Evolutionary conservation across 2,888 invertebrate species (phyloP).

Genomic region (Petrolisthes manimaculis): DNA sequence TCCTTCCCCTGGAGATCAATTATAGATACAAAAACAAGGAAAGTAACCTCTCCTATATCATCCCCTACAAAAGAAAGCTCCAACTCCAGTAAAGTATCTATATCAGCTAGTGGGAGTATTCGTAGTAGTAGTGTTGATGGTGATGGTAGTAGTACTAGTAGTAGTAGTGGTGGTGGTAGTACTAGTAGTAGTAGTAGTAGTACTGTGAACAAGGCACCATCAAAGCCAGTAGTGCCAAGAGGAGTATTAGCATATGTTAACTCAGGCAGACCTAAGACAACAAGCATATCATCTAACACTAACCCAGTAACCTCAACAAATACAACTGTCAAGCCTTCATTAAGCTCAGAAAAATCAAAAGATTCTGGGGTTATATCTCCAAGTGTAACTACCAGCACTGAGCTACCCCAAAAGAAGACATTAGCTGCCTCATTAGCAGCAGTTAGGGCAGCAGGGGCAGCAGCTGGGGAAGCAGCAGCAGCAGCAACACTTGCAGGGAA

Average conservation of each 20-base stretch:
- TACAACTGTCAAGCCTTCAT: constrained; percentile 17
- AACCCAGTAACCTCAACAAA: constrained; percentile 9
- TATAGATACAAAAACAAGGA: neutral
- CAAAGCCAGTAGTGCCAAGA: constrained; percentile 34
- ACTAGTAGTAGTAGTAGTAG: neutral
- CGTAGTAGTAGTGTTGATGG: neutral
- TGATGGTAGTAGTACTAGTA: neutral
- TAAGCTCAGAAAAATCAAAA: constrained; percentile 15
- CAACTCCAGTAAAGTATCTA: neutral
- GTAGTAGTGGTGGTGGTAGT: neutral
- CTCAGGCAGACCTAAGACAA: constrained; percentile 22
- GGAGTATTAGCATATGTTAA: constrained; percentile 52
- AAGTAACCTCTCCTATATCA: constrained; percentile 13
- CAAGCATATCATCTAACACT: constrained; percentile 16
- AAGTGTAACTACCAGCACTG: neutral
- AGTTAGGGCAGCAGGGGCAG: constrained; percentile 46
- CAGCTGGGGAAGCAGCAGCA: constrained; percentile 42
- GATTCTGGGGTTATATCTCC: constrained; percentile 14
- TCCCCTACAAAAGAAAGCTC: constrained; percentile 20
- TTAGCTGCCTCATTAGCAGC: constrained; percentile 48
- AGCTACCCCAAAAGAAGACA: constrained; percentile 11
- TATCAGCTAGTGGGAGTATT: neutral
- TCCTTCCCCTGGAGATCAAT: constrained; percentile 36
- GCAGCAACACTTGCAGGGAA: constrained; percentile 17
- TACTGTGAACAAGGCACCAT: constrained; percentile 13